Evolutionary conservation across 2,888 invertebrate genomes (phyloP), one percentile per base, ranked within the genome.

Genomic region (Salticus scenicus): DNA sequence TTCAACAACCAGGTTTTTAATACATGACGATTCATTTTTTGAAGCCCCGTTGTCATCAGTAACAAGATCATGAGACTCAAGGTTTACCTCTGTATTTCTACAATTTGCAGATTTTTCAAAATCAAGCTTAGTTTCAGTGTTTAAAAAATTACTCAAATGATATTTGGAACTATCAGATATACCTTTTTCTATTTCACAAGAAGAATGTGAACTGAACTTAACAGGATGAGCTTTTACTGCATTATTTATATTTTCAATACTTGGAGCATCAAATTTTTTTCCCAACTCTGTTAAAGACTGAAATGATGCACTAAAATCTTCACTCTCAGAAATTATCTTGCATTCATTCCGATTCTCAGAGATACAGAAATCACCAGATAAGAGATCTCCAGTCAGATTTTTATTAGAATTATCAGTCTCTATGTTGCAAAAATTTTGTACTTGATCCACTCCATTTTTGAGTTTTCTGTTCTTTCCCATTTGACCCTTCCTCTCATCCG

Each of bases 401-500:
- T 51, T 20, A n/a, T 28, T 14, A 28, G 33, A 8, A 12, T 66
- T 28, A 14, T 70, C 70, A 42, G 33, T 33, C 24, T 67, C 57
- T 8, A 57, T 57, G 12, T 7, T 12, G 24, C 4, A 24, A 24
- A 20, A 57, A 12, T n/a, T n/a, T 57, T 57, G 57, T 7, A 24
- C 24, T 24, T 76, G 57, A 42, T 51, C 67, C 67, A 66, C 66
- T 51, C 30, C 67, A 31, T 84, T 77, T 66, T 67, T 63, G 41
- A 20, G 24, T 37, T 67, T 84, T 42, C 72, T 74, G 41, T 77
- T 84, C 73, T 72, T 84, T 77, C 83, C 83, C 83, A 84, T 84
- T 57, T 31, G 67, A 67, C 33, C 33, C 33, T 7, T 37, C n/a
- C 28, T 70, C 77, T 72, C 83, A 84, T 73, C 24, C 41, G 63